phyloP scores from a whole-genome alignment of 2,797 vertebrate species.

The Hipposideros larvatus region DNA sequence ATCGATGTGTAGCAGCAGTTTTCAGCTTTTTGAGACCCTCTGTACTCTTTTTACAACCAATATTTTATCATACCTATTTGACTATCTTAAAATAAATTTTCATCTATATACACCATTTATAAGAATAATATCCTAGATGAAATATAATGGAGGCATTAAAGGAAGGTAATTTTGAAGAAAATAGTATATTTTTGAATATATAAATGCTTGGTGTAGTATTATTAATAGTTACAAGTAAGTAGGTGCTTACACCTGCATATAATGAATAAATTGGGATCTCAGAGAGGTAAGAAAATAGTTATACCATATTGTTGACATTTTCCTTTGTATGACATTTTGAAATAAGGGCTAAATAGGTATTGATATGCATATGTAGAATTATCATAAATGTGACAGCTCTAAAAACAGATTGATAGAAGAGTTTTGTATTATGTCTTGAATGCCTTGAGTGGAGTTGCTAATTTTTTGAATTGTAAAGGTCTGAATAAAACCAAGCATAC shows the following conservation, averaged over 20 bases:
- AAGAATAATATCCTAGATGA: conserved; percentile 28
- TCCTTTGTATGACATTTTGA: conserved; percentile 20
- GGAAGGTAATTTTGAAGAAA: conserved; percentile 19
- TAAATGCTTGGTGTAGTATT: background rate
- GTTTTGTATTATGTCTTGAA: background rate
- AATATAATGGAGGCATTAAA: conserved; percentile 40
- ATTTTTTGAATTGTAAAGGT: conserved; percentile 10
- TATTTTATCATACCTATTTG: conserved; percentile 20
- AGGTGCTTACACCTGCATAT: background rate
- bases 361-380: background rate
- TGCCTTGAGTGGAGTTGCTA: conserved; percentile 18
- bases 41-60: background rate
- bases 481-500: conserved; percentile 7
- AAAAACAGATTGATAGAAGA: background rate
- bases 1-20: background rate
- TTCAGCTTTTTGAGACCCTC: background rate
- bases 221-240: background rate
- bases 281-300: background rate
- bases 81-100: conserved; percentile 37
- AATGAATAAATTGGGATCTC: background rate
- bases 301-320: background rate
- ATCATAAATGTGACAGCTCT: background rate
- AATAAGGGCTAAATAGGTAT: background rate
- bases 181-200: background rate
- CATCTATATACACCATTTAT: background rate